Base-by-base conservation (phyloP, 2,888 invertebrate species). In the Drosophila prostipennis region DNA sequence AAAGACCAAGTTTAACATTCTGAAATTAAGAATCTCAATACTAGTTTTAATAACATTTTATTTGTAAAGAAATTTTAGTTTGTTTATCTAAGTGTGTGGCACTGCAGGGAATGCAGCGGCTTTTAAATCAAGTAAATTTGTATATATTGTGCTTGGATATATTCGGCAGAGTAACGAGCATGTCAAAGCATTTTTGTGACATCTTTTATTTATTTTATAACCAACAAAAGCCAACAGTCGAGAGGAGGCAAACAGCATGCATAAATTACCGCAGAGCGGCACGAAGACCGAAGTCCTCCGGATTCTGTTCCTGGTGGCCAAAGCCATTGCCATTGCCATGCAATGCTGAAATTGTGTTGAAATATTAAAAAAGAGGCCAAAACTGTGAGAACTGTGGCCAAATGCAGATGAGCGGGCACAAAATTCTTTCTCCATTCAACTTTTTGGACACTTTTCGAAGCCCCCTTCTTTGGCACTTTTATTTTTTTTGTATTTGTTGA, bases 191-290 rank as follows among this genome's bases (percentile, higher is more conserved):
- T 78, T 76, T 80, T 72, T 73, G 75, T 82, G 77, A 79, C 82
- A 85, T 82, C 68, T 77, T 70, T 82, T 87, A 82, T 87, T 85
- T 81, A 82, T 82, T 81, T 57, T 77, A 60, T 75, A 77, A 77
- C 75, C 82, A 72, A 71, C 72, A 77, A 87, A 84, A 73, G 82
- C 77, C 82, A 84, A 81, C 74, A 85, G 82, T 87, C 87, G 79
- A 80, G 61, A 68, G 72, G 59, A 84, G 51, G 82, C 86, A 82
- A 82, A 82, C 79, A 82, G 82, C 86, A 79, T 87, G 82, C 87
- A 82, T 82, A 82, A 82, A 82, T 82, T 87, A 85, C 79, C 75
- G 76, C 82, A 86, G 71, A 69, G 59, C 64, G 72, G 70, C 79
- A 77, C 72, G 70, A 72, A 52, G 64, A 72, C 71, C 59, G 37